phyloP scores from a whole-genome alignment of 2,797 vertebrate genomes.

The Chanos chanos region DNA sequence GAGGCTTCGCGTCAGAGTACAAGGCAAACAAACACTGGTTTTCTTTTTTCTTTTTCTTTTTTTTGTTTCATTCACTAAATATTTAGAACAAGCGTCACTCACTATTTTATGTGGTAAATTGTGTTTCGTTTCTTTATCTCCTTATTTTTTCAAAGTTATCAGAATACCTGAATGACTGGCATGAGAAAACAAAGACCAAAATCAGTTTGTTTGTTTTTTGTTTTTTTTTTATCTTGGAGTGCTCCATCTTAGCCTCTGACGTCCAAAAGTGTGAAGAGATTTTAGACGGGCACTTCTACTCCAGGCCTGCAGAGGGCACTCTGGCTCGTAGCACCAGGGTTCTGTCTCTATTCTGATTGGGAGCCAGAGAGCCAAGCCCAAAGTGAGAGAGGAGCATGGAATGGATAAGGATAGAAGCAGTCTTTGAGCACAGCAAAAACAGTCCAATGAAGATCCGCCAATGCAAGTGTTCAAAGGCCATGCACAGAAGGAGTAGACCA shows the following conservation, averaged over 20 bases:
- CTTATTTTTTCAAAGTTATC: constrained; percentile 54
- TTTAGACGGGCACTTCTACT: constrained; percentile 37
- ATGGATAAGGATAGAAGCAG: constrained; percentile 26
- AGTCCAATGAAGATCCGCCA: constrained; percentile 23
- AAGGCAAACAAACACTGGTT: constrained; percentile 77
- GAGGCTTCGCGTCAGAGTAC: constrained; percentile 65
- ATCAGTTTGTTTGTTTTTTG: too few relatives aligned
- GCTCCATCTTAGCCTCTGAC: constrained; percentile 23
- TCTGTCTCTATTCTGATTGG: constrained; percentile 42
- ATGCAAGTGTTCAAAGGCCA: constrained; percentile 10
- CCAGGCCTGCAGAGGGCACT: constrained; percentile 60
- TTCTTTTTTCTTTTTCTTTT: constrained; percentile 56
- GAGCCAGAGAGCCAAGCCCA: constrained; percentile 49
- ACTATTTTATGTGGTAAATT: constrained; percentile 64
- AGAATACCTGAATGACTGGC: constrained; percentile 63
- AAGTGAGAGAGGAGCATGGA: constrained; percentile 15
- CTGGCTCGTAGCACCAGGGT: constrained; percentile 66
- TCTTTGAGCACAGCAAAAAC: constrained; percentile 12
- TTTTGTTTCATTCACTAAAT: constrained; percentile 75
- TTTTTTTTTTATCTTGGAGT: too few relatives aligned
- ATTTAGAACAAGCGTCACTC: constrained; percentile 77
- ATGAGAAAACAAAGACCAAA: constrained; percentile 33
- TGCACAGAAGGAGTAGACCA: background rate
- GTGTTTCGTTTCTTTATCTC: constrained; percentile 52
- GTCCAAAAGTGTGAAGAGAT: constrained; percentile 37